phyloP scores from a whole-genome alignment of 2,113 vertebrate species.

The Pycnonotus jocosus region DNA sequence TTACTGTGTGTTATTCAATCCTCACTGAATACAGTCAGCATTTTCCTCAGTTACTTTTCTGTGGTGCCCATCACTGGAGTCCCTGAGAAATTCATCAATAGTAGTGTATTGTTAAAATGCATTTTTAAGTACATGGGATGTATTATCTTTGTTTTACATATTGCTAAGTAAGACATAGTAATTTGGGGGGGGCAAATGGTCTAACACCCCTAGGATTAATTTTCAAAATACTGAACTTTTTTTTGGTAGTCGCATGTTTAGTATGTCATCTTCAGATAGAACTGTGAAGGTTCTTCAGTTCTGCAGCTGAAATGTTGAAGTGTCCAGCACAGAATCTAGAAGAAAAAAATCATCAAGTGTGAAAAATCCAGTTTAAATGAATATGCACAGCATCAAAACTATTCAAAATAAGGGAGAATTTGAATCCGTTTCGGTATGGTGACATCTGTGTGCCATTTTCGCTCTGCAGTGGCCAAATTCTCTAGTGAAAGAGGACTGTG shows the following conservation, averaged over 20 bases:
- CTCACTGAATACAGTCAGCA: background rate
- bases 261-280: background rate
- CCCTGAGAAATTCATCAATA: background rate
- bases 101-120: background rate
- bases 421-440: background rate
- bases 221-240: background rate
- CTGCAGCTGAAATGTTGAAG: background rate
- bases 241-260: background rate
- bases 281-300: background rate
- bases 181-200: background rate
- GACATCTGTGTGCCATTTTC: background rate
- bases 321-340: background rate
- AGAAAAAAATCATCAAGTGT: background rate
- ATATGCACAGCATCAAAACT: fast-evolving
- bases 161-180: background rate
- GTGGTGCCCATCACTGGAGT: background rate
- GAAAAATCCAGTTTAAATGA: background rate
- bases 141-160: background rate
- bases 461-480: background rate
- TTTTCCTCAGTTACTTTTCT: background rate
- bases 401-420: background rate
- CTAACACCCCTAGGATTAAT: background rate
- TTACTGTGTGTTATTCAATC: background rate
- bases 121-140: background rate
- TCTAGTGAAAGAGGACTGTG: background rate